Conservation (phyloP, 2,113 vertebrate genomes). For the Gobius niger region DNA sequence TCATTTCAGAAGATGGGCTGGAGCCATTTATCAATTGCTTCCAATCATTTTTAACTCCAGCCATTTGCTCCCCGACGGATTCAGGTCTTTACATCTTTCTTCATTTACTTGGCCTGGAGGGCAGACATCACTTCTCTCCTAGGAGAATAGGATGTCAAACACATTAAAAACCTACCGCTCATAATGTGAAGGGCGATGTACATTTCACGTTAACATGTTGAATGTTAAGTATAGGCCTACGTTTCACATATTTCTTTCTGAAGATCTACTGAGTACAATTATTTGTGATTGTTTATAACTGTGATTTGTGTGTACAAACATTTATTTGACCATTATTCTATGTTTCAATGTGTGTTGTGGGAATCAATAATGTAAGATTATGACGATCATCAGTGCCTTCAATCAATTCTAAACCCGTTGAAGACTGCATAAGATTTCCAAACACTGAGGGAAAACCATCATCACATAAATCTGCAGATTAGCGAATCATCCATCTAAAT, state of each 20-base stretch:
- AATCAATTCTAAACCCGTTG: background rate
- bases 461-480: conserved; percentile 4
- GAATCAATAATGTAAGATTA: no score
- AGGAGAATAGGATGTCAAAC: conserved; percentile 53
- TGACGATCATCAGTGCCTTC: no score
- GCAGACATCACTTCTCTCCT: conserved; percentile 52
- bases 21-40: conserved; percentile 61
- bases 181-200: background rate
- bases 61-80: conserved; percentile 29
- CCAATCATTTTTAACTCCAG: conserved; percentile 59
- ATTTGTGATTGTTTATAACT: no score
- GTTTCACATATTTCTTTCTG: no score
- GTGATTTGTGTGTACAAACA: no score
- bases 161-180: conserved; percentile 44
- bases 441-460: background rate
- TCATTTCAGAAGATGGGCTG: conserved; percentile 47
- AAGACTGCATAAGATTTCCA: no score
- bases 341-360: no score
- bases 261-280: no score
- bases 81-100: conserved; percentile 53
- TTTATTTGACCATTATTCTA: no score
- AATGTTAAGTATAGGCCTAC: no score
- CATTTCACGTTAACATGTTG: background rate
- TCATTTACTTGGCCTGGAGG: conserved; percentile 61
- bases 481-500: conserved; percentile 5